Evolutionary conservation across 2,113 vertebrate genomes (phyloP).

Genomic region (Microcebus griseorufus): DNA sequence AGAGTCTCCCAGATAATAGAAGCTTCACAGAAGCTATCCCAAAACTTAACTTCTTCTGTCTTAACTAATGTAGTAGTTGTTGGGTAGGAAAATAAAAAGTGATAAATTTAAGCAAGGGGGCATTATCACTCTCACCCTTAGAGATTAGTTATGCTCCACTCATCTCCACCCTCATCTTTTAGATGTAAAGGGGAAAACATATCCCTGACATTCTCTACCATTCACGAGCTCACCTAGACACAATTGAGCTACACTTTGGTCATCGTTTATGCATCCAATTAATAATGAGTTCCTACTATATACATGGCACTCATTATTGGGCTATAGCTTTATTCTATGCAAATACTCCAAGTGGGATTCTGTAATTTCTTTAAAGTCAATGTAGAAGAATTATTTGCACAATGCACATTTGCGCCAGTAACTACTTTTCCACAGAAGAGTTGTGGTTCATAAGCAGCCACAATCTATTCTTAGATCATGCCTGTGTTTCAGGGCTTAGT

Average conservation of each 20-base stretch:
- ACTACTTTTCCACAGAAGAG: neutral
- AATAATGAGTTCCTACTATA: neutral
- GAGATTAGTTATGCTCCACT: neutral
- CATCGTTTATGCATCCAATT: neutral
- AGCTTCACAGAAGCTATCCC: neutral
- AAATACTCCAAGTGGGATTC: neutral
- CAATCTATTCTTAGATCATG: neutral
- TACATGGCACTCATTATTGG: neutral
- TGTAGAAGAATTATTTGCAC: neutral
- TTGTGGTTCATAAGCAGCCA: neutral
- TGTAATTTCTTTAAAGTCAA: constrained; percentile 1
- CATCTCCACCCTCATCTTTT: neutral
- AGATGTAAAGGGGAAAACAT: neutral
- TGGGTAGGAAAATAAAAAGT: neutral
- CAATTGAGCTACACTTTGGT: neutral
- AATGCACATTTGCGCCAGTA: neutral
- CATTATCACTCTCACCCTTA: neutral
- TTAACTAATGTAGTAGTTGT: neutral
- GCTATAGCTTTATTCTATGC: neutral
- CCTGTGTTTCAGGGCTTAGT: neutral
- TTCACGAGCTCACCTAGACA: neutral
- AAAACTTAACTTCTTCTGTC: neutral
- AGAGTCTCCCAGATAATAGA: neutral
- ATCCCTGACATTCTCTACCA: neutral
- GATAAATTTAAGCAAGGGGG: neutral